Conservation (phyloP, 2,113 vertebrate genomes). For the Leptocoma aspasia region DNA sequence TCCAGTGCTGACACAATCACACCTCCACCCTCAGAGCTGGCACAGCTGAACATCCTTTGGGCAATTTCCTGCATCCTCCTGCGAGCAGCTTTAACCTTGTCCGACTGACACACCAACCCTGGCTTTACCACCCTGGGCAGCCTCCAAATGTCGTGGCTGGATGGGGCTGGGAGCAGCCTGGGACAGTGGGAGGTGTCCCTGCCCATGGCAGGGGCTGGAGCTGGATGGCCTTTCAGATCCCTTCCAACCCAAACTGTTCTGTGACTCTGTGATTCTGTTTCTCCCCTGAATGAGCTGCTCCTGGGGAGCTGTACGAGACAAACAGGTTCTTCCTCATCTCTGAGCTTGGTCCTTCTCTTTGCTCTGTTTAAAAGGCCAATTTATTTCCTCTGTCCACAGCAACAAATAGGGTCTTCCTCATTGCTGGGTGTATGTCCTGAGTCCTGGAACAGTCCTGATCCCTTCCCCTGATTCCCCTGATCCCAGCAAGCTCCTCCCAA, state of each 20-base stretch:
- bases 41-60: background rate
- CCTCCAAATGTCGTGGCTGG: background rate
- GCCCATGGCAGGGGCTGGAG: background rate
- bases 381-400: background rate
- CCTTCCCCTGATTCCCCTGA: background rate
- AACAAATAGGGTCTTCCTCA: background rate
- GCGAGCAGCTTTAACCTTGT: background rate
- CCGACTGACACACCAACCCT: fast-evolving
- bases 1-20: background rate
- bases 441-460: too few species aligned
- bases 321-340: background rate
- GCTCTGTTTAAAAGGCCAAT: background rate
- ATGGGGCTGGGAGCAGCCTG: background rate
- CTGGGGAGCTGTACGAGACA: background rate
- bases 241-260: background rate
- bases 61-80: background rate
- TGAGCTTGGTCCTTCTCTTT: background rate
- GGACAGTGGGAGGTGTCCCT: too few species aligned
- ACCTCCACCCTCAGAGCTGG: background rate
- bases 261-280: background rate
- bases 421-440: too few species aligned
- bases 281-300: background rate
- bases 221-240: background rate
- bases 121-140: background rate
- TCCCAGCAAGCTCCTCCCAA: background rate